Evolutionary conservation across 2,888 invertebrate genomes (phyloP).

Genomic region (Andrena trimmerana): DNA sequence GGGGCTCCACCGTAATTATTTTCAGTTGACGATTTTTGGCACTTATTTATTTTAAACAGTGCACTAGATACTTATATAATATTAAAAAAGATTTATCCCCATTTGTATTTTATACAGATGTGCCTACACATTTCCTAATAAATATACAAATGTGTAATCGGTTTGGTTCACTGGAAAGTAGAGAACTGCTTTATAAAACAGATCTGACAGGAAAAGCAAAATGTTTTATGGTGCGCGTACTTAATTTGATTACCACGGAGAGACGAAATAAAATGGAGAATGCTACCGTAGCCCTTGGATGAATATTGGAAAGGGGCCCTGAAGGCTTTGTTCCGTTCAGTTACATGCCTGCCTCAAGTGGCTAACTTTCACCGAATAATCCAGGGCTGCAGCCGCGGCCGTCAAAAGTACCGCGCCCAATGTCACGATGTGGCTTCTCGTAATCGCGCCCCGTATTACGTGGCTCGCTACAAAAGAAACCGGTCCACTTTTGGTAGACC

Average conservation of each 20-base stretch:
- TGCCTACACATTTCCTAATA: too few species aligned
- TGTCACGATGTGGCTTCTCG: slow-evolving; percentile 73
- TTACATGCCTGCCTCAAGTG: slow-evolving; percentile 70
- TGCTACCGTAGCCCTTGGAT: not conserved
- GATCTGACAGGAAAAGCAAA: not conserved
- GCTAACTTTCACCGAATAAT: slow-evolving; percentile 75
- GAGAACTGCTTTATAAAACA: too few species aligned
- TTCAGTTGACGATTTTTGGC: too few species aligned
- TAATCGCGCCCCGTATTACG: slow-evolving; percentile 73
- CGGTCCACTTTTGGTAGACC: slow-evolving; percentile 66
- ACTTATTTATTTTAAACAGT: too few species aligned
- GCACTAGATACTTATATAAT: too few species aligned
- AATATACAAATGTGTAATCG: not conserved
- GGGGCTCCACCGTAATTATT: too few species aligned
- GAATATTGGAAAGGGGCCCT: slow-evolving; percentile 1
- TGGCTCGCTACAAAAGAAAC: slow-evolving; percentile 55
- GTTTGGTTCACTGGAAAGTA: not conserved
- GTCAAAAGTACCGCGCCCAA: slow-evolving; percentile 75
- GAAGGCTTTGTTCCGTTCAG: slow-evolving; percentile 22
- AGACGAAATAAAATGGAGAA: not conserved
- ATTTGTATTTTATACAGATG: too few species aligned
- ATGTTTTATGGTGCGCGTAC: not conserved
- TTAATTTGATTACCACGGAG: not conserved
- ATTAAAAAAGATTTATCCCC: too few species aligned
- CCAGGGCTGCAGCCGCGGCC: slow-evolving; percentile 68